Base-by-base conservation (phyloP, 2,113 vertebrate species). In the Synchiropus splendidus region DNA sequence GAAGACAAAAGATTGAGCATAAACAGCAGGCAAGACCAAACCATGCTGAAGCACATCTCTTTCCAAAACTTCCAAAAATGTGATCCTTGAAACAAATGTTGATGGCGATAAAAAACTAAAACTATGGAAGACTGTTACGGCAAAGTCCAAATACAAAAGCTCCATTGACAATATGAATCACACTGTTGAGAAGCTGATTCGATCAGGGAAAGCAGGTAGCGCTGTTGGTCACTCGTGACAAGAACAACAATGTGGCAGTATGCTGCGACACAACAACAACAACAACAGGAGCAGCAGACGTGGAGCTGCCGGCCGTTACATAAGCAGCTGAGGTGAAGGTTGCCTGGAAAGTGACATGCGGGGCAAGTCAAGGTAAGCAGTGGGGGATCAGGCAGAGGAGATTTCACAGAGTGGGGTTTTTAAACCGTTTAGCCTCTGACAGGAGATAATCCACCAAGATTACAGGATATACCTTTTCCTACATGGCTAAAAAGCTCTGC, bases 361-460 rank as follows among this genome's bases (percentile, higher is more conserved):
- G 47, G 37, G 12, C 21, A 48, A 43, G 34, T 43, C 33, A 6
- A 45, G 58, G 53, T 60, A 18, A 40, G 32, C 31, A 51, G 46
- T 32, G 15, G 13, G 47, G 58, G 69, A 55, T 72, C 56, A 55
- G 31, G 56, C 58, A 61, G 45, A 53, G 12, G 54, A 37, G 60
- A 63, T 67, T 57, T 14, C 35, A 45, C 10, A 30, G 42, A 34
- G 36, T 11, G 54, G 47, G 56, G 48, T 58, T 39, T 51, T 45
- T 70, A 63, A 74, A 62, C 60, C 51, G 38, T 58, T 72, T 58
- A 70, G 37, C 42, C 57, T 55, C 37, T 16, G 45, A 59, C 48
- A 47, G 46, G 3, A 13, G 61, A 54, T 72, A 67, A 70, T 71
- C 64, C 45, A 31, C 38, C 18, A 1, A 39, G 51, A 65, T 61